Conservation (phyloP, 35 echinoderm and acorn worm species). For the Ptychodera flava region DNA sequence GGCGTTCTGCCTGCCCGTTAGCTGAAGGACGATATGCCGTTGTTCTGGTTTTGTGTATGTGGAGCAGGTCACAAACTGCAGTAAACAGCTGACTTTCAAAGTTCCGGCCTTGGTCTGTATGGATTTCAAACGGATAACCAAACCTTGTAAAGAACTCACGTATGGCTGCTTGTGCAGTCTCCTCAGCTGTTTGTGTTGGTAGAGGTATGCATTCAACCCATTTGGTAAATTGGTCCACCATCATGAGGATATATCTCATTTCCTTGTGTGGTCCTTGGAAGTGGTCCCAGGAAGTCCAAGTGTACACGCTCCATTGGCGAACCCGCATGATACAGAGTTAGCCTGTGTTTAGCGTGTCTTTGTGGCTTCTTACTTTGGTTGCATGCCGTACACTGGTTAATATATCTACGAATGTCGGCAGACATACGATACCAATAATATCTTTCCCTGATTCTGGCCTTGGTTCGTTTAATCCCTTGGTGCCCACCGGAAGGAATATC, state of each 20-base stretch:
- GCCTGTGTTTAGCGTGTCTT: neutral
- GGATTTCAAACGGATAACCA: slow-evolving; percentile 29
- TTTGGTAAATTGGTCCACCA: too few relatives aligned
- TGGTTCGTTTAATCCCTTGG: slow-evolving; percentile 11
- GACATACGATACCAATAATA: too few relatives aligned
- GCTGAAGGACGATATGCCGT: slow-evolving; percentile 27
- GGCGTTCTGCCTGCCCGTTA: slow-evolving; percentile 38
- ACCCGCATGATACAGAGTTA: slow-evolving; percentile 25
- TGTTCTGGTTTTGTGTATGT: slow-evolving; percentile 20
- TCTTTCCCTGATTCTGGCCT: neutral
- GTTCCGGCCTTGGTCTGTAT: slow-evolving; percentile 42
- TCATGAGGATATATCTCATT: slow-evolving; percentile 28
- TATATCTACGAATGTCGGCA: neutral
- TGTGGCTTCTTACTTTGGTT: neutral
- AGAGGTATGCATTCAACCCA: slow-evolving; percentile 23
- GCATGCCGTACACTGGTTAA: neutral
- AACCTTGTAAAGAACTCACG: slow-evolving; percentile 30
- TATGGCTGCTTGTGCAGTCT: slow-evolving; percentile 4
- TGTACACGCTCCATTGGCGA: too few relatives aligned
- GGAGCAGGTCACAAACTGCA: slow-evolving; percentile 9
- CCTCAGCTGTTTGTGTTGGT: slow-evolving; percentile 16
- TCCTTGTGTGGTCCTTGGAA: neutral
- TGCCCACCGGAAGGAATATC: neutral
- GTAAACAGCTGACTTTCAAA: slow-evolving; percentile 33
- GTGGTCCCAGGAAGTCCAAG: slow-evolving; percentile 22